Conservation (phyloP, 2,113 vertebrate species). For the Eptesicus fuscus region DNA sequence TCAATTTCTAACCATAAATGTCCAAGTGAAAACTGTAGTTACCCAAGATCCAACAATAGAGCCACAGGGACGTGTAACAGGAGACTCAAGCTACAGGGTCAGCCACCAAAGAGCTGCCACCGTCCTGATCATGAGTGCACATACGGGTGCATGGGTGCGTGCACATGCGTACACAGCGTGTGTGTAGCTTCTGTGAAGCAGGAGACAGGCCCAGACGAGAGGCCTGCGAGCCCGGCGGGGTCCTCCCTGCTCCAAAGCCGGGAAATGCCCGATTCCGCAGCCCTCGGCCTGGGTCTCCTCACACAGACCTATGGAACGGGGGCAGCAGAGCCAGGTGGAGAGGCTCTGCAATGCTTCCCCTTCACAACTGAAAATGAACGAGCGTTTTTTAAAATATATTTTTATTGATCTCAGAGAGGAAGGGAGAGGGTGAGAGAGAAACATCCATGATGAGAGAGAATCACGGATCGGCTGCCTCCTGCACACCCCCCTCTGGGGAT, state of each 20-base stretch:
- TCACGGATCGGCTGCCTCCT: too few relatives aligned
- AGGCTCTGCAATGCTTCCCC: background rate
- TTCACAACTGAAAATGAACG: background rate
- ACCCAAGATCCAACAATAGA: background rate
- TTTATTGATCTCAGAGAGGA: too few relatives aligned
- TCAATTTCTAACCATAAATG: background rate
- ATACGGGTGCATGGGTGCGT: background rate
- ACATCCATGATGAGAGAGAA: too few relatives aligned
- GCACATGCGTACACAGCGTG: too few relatives aligned
- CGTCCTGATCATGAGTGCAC: background rate
- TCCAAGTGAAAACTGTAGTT: background rate
- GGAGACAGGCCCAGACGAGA: conserved; percentile 27
- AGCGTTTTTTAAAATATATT: background rate
- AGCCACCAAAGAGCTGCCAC: background rate
- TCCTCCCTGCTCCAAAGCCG: background rate
- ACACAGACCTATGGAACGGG: background rate
- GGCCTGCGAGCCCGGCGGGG: background rate
- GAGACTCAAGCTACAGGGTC: background rate
- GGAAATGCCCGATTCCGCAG: background rate
- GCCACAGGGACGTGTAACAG: background rate
- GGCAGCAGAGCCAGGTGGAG: background rate
- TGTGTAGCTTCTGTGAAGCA: conserved; percentile 54
- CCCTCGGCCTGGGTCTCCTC: too few relatives aligned
- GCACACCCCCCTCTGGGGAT: too few relatives aligned
- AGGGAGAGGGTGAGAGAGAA: too few relatives aligned